Evolutionary conservation across 1,140 invertebrate genomes (phyloP).

Genomic region (Papilio aristodemus): DNA sequence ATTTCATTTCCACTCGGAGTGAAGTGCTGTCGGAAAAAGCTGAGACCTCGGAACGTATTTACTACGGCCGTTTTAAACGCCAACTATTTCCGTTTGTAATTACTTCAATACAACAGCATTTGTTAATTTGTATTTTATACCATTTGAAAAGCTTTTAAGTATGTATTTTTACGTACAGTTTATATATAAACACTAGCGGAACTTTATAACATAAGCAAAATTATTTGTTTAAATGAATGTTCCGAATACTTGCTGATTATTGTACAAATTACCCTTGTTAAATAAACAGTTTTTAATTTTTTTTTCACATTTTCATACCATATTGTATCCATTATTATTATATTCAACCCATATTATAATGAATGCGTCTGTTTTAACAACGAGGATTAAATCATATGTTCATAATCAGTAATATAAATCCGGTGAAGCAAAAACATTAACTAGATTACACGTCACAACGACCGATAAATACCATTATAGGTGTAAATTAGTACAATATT

Average conservation of each 20-base stretch:
- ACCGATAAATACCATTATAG: neutral
- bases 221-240: too few relatives aligned
- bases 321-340: too few relatives aligned
- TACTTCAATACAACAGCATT: neutral
- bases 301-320: too few relatives aligned
- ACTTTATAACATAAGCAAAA: too few relatives aligned
- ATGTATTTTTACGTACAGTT: too few relatives aligned
- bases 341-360: too few relatives aligned
- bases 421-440: neutral
- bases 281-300: too few relatives aligned
- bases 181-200: too few relatives aligned
- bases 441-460: neutral
- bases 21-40: constrained; percentile 49
- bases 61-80: constrained; percentile 25
- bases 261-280: too few relatives aligned
- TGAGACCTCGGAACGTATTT: constrained; percentile 40
- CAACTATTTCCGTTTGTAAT: neutral
- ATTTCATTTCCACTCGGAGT: constrained; percentile 67
- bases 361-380: neutral
- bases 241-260: too few relatives aligned
- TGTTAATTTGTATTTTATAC: too few relatives aligned
- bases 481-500: neutral
- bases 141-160: too few relatives aligned
- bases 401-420: neutral
- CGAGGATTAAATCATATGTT: constrained; percentile 5